These are phyloP conservation scores for Sitobion miscanthi DNA, from an alignment of 1,140 invertebrate species.

Conservation along the genomic window DNA sequence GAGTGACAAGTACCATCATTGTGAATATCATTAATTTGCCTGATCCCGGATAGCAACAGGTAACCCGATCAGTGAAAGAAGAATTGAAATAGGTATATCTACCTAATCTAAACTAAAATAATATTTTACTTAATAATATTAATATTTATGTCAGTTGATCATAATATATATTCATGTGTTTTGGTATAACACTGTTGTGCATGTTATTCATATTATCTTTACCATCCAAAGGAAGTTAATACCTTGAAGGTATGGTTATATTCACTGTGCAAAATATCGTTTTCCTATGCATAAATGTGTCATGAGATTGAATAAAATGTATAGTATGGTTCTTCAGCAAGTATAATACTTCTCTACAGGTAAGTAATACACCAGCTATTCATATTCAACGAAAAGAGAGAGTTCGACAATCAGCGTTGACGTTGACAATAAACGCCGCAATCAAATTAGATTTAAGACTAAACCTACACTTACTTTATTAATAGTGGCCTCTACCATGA, in stretches of 20 bases:
- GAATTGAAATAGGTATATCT: slow-evolving; percentile 81
- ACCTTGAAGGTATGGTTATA: slow-evolving; percentile 88
- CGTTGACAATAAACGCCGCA: neutral
- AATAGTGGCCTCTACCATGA: neutral
- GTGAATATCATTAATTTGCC: slow-evolving; percentile 99
- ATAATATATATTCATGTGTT: no score
- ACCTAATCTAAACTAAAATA: slow-evolving; percentile 83
- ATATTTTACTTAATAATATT: neutral
- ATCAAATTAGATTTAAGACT: no score
- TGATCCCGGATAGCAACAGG: slow-evolving; percentile 97
- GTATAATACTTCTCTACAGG: slow-evolving; percentile 91
- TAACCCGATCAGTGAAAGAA: slow-evolving; percentile 99
- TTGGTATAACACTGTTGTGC: neutral
- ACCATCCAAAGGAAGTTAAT: slow-evolving; percentile 98
- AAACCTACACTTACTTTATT: neutral
- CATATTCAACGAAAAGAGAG: neutral
- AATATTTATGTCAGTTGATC: neutral
- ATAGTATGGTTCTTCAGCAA: slow-evolving; percentile 94
- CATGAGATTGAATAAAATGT: slow-evolving; percentile 99
- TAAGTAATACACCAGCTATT: slow-evolving; percentile 62
- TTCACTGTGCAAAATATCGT: slow-evolving; percentile 98
- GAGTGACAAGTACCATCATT: slow-evolving; percentile 93
- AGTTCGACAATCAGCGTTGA: neutral
- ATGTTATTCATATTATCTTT: slow-evolving; percentile 78
- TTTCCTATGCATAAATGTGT: slow-evolving; percentile 80